Evolutionary conservation across 2,797 vertebrate genomes (phyloP).

Genomic region (Sebastes kiyomatsui): DNA sequence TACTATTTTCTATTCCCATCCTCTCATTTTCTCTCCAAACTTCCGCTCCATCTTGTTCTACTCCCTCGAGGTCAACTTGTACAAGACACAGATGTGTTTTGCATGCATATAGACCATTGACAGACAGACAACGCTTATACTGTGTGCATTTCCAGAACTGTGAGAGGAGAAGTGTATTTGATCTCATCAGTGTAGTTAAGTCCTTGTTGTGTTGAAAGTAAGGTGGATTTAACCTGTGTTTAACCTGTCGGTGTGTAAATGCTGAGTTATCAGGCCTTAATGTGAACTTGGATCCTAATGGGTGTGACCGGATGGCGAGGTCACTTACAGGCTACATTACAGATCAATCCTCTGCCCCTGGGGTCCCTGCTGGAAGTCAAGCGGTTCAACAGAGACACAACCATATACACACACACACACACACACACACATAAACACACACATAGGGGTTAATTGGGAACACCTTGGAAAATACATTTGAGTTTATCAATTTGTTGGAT

Average conservation of each 20-base stretch:
- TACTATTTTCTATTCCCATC: neutral
- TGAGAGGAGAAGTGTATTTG: neutral
- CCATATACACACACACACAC: neutral
- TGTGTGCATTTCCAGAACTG: neutral
- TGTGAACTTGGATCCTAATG: conserved; percentile 53
- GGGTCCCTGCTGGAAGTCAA: conserved; percentile 66
- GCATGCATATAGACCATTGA: neutral
- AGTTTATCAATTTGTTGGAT: conserved; percentile 23
- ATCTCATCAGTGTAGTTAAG: neutral
- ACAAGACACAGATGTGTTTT: neutral
- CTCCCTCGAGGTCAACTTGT: neutral
- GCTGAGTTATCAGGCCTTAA: conserved; percentile 34
- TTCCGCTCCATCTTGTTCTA: neutral
- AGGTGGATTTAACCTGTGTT: conserved; percentile 4
- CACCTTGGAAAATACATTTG: conserved; percentile 21
- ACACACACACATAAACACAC: neutral
- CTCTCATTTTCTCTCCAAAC: neutral
- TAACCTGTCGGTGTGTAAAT: conserved; percentile 15
- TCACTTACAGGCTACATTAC: conserved; percentile 80
- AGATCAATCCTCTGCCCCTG: conserved; percentile 72
- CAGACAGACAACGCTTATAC: neutral
- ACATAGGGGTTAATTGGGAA: conserved; percentile 13
- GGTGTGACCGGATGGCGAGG: conserved; percentile 61
- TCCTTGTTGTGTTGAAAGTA: neutral
- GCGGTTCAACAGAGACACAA: conserved; percentile 27